These are phyloP conservation scores for Campaea margaritaria DNA, from an alignment of 2,888 invertebrate species.

Conservation along the genomic window DNA sequence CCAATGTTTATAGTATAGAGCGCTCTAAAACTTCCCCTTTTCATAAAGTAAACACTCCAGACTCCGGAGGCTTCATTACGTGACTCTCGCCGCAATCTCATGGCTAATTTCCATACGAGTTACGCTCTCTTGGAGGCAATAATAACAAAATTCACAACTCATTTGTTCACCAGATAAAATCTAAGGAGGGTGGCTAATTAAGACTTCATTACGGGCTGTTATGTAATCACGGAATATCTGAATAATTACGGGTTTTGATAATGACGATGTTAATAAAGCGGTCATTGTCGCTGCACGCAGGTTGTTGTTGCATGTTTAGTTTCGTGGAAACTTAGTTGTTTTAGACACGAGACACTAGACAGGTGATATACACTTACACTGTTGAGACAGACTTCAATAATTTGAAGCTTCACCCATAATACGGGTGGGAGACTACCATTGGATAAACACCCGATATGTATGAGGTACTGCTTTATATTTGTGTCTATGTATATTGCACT, in stretches of 20 bases:
- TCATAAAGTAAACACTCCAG: slow-evolving; percentile 6
- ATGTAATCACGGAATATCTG: slow-evolving; percentile 63
- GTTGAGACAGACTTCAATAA: background rate
- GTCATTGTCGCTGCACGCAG: slow-evolving; percentile 45
- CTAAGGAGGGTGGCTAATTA: slow-evolving; percentile 61
- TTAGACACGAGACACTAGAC: slow-evolving; percentile 40
- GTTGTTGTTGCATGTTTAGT: slow-evolving; percentile 43
- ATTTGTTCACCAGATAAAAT: slow-evolving; percentile 66
- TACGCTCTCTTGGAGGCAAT: slow-evolving; percentile 67
- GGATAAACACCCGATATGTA: no score
- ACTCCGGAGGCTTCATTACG: slow-evolving; percentile 19
- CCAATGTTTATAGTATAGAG: background rate
- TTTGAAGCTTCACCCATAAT: slow-evolving; percentile 4
- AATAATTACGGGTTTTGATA: slow-evolving; percentile 56
- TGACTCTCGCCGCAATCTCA: slow-evolving; percentile 30
- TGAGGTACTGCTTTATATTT: no score
- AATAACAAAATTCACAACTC: slow-evolving; percentile 70
- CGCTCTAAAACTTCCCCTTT: background rate
- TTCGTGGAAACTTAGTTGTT: slow-evolving; percentile 44
- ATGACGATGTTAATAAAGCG: slow-evolving; percentile 48
- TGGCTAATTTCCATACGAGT: slow-evolving; percentile 44
- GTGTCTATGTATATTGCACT: no score
- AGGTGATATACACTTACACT: slow-evolving; percentile 14
- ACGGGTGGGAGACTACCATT: no score
- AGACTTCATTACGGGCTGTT: slow-evolving; percentile 61